phyloP scores from a whole-genome alignment of 2,888 invertebrate genomes.

The Zaprionus lineosus region DNA sequence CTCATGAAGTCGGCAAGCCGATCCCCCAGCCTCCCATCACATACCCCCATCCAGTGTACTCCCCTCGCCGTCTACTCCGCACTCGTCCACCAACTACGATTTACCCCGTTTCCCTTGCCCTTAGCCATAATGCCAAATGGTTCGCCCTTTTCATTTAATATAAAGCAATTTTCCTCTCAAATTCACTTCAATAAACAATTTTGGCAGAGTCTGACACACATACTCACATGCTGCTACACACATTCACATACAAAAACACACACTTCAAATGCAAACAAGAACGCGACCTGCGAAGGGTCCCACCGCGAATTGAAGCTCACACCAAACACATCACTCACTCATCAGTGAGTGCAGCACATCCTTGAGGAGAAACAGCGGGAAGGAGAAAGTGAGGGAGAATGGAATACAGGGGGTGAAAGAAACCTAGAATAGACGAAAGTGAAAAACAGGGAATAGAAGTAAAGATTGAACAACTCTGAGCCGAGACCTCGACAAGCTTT shows the following conservation, averaged over 20 bases:
- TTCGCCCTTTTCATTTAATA: constrained; percentile 68
- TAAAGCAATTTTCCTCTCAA: constrained; percentile 75
- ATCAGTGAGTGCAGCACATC: constrained; percentile 22
- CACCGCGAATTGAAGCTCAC: constrained; percentile 3
- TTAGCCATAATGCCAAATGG: constrained; percentile 46
- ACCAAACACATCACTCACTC: neutral
- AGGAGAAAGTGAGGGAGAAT: no score
- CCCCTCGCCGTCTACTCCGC: neutral
- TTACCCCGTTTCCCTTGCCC: neutral
- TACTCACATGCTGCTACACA: constrained; percentile 6
- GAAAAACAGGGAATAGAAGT: no score
- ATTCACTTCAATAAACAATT: constrained; percentile 77
- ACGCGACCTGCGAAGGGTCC: constrained; percentile 48
- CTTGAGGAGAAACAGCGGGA: neutral
- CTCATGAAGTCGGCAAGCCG: constrained; percentile 36
- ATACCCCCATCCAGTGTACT: no score
- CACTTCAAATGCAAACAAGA: constrained; percentile 53
- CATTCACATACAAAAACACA: neutral
- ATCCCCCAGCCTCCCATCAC: no score
- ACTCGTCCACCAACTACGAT: neutral
- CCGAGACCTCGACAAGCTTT: no score
- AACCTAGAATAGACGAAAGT: no score
- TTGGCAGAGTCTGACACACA: constrained; percentile 25
- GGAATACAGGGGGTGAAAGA: no score
- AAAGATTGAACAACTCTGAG: no score